phyloP scores from a whole-genome alignment of 2,888 invertebrate genomes.

The Linyphia triangularis region DNA sequence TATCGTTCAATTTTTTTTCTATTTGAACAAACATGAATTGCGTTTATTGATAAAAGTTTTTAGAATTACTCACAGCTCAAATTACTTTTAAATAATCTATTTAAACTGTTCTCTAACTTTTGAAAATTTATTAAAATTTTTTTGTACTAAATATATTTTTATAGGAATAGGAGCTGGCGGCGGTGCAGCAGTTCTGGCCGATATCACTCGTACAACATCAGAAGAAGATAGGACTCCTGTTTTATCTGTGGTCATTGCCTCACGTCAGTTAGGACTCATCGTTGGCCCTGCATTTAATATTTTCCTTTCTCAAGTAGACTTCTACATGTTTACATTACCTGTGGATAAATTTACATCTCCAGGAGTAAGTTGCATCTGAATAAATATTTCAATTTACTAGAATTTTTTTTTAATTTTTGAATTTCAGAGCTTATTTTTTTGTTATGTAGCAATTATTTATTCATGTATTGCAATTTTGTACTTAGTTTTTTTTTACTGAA shows the following conservation, averaged over 20 bases:
- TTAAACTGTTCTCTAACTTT: no score
- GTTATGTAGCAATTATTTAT: no score
- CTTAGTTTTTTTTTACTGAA: no score
- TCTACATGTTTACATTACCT: slow-evolving; percentile 79
- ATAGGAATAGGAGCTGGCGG: slow-evolving; percentile 80
- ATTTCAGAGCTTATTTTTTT: no score
- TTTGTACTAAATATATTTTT: not conserved
- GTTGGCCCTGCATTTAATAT: slow-evolving; percentile 81
- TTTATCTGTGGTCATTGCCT: slow-evolving; percentile 80
- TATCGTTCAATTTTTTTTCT: no score
- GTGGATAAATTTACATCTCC: slow-evolving; percentile 80
- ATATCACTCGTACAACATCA: slow-evolving; percentile 80
- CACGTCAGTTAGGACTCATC: slow-evolving; percentile 80
- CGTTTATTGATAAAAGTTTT: no score
- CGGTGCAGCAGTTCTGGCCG: slow-evolving; percentile 80
- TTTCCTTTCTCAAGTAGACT: slow-evolving; percentile 79
- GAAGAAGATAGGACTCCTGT: slow-evolving; percentile 80
- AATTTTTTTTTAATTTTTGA: not conserved
- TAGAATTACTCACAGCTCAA: no score
- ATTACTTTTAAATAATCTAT: no score
- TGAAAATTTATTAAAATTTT: not conserved
- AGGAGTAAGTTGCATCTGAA: slow-evolving; percentile 78
- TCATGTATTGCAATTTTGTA: no score
- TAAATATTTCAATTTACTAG: not conserved
- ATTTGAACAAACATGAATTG: no score